A percentile compares a stretch with the other conserved stretches of the same genome.
Evolutionary conservation across 2,113 vertebrate genomes (phyloP).

Genomic region (Promerops cafer): DNA sequence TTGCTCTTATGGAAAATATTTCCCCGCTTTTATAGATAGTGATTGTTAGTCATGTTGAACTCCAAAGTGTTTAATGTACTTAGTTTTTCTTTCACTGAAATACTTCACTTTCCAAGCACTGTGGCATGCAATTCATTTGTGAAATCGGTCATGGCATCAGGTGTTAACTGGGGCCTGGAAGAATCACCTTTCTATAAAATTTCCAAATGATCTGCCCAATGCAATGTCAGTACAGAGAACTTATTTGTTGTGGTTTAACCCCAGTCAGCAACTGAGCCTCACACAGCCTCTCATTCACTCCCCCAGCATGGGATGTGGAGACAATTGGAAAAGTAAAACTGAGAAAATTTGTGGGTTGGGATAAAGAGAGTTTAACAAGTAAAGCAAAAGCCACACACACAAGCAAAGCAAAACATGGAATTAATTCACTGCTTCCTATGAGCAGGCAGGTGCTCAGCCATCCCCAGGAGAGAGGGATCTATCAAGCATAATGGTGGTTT

Average conservation of each 20-base stretch:
- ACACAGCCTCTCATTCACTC: background rate
- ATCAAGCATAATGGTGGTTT: background rate
- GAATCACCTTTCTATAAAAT: conserved; percentile 5
- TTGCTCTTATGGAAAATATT: background rate
- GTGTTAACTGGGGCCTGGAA: background rate
- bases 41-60: background rate
- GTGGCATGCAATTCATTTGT: background rate
- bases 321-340: background rate
- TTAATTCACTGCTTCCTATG: background rate
- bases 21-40: background rate
- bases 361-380: background rate
- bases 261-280: background rate
- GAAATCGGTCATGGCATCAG: background rate
- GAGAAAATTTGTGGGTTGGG: background rate
- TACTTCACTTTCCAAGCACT: conserved; percentile 18
- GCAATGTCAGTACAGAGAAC: background rate
- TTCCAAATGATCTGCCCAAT: background rate
- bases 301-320: too few relatives aligned
- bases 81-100: background rate
- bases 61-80: background rate
- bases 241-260: background rate
- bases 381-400: background rate
- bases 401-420: background rate
- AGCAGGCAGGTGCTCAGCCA: background rate
- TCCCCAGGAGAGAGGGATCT: background rate